A percentile compares a stretch with the other conserved stretches of the same genome.
phyloP scores from a whole-genome alignment of 2,888 invertebrate genomes.

The Cephus nigrinus region DNA sequence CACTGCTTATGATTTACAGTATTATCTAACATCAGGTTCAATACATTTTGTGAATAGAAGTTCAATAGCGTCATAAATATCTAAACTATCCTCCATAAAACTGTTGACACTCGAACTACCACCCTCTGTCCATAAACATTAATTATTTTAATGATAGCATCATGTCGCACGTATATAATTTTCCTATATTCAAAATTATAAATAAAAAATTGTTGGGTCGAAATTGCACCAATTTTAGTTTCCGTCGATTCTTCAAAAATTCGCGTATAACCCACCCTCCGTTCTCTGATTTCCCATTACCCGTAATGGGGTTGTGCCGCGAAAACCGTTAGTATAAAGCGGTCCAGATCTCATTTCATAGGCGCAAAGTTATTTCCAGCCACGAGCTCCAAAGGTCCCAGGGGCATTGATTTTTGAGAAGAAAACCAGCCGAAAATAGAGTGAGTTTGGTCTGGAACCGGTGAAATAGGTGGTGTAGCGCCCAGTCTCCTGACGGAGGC shows the following conservation, averaged over 20 bases:
- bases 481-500: slow-evolving; percentile 50
- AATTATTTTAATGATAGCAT: not conserved
- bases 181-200: not conserved
- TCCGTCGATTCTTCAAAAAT: not conserved
- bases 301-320: not conserved
- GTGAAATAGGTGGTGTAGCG: slow-evolving; percentile 50
- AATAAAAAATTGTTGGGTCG: not conserved
- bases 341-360: not conserved
- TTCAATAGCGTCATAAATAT: not conserved
- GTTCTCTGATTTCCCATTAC: not conserved
- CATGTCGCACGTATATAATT: not conserved
- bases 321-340: not conserved
- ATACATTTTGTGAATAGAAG: not conserved
- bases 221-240: not conserved
- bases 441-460: slow-evolving; percentile 41
- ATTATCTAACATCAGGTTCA: not conserved
- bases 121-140: not conserved
- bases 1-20: not conserved
- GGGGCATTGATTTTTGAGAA: not conserved
- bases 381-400: not conserved
- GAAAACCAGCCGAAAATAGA: slow-evolving; percentile 41
- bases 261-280: not conserved
- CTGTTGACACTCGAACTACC: not conserved
- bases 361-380: not conserved
- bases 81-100: not conserved